These are phyloP conservation scores for Drosophila takahashii DNA, from an alignment of 1,140 invertebrate species.

Conservation along the genomic window DNA sequence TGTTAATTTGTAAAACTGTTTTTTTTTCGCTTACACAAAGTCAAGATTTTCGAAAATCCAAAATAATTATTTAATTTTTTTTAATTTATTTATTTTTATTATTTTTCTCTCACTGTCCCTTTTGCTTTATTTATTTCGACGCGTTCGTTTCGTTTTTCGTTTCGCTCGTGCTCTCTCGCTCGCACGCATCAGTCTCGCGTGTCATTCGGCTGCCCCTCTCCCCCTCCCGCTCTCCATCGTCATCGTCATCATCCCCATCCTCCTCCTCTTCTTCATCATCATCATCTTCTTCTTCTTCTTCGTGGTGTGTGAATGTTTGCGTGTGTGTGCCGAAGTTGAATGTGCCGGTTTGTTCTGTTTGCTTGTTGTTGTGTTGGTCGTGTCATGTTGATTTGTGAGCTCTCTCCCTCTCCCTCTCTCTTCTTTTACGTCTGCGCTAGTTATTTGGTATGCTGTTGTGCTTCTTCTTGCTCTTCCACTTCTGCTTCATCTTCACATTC, in stretches of 20 bases:
- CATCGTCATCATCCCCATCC: conserved; percentile 2
- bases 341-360: conserved; percentile 70
- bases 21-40: no score
- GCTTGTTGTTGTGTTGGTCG: conserved; percentile 50
- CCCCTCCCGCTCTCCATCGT: not conserved
- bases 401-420: conserved; percentile 27
- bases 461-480: conserved; percentile 61
- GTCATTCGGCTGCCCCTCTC: conserved; percentile 10
- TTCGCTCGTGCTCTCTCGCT: conserved; percentile 13
- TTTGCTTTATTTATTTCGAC: conserved; percentile 71
- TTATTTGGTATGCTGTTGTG: conserved; percentile 64
- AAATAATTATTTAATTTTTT: conserved; percentile 7
- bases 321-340: conserved; percentile 65
- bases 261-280: not conserved
- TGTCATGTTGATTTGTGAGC: conserved; percentile 81
- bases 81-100: conserved; percentile 65
- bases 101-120: conserved; percentile 29
- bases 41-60: no score
- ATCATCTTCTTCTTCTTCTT: conserved; percentile 2
- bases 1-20: no score
- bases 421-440: conserved; percentile 70
- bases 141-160: conserved; percentile 55
- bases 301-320: conserved; percentile 7
- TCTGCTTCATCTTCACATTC: conserved; percentile 60
- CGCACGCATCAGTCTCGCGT: conserved; percentile 53